phyloP scores from a whole-genome alignment of 2,888 invertebrate species.

The Drosophila leonis region DNA sequence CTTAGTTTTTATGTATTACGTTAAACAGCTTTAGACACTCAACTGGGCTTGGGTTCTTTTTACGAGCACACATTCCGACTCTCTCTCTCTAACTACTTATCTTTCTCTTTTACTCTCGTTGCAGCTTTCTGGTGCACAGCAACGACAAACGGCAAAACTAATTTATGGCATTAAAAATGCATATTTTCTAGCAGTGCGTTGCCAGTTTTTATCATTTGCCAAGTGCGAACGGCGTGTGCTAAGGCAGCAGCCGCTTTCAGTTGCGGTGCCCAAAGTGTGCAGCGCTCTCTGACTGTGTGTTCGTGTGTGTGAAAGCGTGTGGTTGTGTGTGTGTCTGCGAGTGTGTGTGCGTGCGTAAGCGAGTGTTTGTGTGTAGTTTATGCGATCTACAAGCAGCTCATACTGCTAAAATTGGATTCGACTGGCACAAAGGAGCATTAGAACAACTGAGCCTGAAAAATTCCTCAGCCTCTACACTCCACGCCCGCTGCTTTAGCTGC shows the following conservation, averaged over 20 bases:
- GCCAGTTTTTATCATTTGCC: constrained; percentile 77
- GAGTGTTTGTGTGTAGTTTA: constrained; percentile 44
- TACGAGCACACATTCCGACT: constrained; percentile 22
- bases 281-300: constrained; percentile 11
- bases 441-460: constrained; percentile 56
- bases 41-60: constrained; percentile 40
- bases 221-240: constrained; percentile 49
- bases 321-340: background rate
- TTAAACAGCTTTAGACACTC: constrained; percentile 66
- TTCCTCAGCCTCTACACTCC: constrained; percentile 17
- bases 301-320: background rate
- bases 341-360: constrained; percentile 7
- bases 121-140: constrained; percentile 52
- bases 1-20: constrained; percentile 49
- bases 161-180: constrained; percentile 81
- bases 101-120: constrained; percentile 43
- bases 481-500: constrained; percentile 28
- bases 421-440: constrained; percentile 59
- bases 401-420: constrained; percentile 75
- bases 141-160: constrained; percentile 73
- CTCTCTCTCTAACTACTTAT: constrained; percentile 35
- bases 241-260: constrained; percentile 36
- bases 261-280: constrained; percentile 44
- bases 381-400: constrained; percentile 56
- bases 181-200: constrained; percentile 80